A percentile compares a stretch with the other conserved stretches of the same genome.
Conservation (phyloP, 2,113 vertebrate genomes). For the Toxotes jaculatrix region DNA sequence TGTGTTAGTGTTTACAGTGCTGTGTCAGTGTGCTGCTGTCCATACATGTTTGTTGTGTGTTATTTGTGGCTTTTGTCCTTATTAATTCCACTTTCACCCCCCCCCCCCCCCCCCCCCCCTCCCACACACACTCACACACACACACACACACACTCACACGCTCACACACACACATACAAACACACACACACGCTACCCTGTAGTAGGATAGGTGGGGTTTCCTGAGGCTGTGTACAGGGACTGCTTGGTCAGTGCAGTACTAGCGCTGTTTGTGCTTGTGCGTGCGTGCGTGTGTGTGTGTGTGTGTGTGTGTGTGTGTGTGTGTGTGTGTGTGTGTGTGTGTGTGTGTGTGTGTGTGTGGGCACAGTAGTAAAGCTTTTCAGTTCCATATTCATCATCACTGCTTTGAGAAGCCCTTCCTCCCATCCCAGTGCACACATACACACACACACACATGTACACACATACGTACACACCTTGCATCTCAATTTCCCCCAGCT, state of each 20-base stretch:
- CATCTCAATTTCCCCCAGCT: conserved; percentile 48
- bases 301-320: conserved; percentile 4
- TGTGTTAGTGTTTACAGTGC: too few species aligned
- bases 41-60: background rate
- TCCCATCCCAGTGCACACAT: conserved; percentile 51
- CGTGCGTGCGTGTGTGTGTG: background rate
- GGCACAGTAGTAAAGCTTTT: conserved; percentile 1
- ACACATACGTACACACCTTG: conserved; percentile 38
- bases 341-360: conserved; percentile 4
- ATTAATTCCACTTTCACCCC: background rate
- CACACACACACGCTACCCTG: background rate
- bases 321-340: conserved; percentile 12
- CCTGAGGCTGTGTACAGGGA: conserved; percentile 36
- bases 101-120: too few species aligned
- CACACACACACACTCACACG: background rate
- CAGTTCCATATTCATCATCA: conserved; percentile 76
- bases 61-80: background rate
- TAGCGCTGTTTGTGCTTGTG: background rate
- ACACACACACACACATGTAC: conserved; percentile 40
- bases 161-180: background rate
- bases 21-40: background rate
- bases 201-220: conserved; percentile 45
- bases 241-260: background rate
- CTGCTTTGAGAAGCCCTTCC: conserved; percentile 38
- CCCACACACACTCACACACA: background rate